Conservation (phyloP, 2,797 vertebrate genomes). For the Echeneis naucrates region DNA sequence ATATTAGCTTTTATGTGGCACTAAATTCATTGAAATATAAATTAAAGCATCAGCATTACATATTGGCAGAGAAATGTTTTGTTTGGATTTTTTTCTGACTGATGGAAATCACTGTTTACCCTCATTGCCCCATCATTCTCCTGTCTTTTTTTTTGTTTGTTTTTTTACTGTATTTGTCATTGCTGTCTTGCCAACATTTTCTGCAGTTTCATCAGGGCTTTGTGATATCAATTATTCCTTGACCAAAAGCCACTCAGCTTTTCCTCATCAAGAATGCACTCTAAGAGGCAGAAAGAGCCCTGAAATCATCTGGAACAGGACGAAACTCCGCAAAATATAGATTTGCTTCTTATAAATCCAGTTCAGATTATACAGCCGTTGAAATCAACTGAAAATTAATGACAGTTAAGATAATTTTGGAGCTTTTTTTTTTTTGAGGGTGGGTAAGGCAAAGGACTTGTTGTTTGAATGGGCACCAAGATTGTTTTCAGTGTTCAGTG, state of each 20-base stretch:
- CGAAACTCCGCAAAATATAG: no score
- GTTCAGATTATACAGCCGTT: no score
- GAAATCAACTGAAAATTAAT: no score
- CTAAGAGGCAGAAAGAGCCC: neutral
- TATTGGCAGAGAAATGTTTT: conserved; percentile 6
- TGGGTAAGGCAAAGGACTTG: neutral
- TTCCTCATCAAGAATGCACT: conserved; percentile 2
- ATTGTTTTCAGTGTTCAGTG: conserved; percentile 1
- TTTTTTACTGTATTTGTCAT: neutral
- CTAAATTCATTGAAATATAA: conserved; percentile 6
- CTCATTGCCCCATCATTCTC: neutral
- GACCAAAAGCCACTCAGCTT: conserved; percentile 19
- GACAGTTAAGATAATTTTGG: accelerated
- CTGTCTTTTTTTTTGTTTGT: neutral
- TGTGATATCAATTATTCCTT: conserved; percentile 6
- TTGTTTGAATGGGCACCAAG: neutral
- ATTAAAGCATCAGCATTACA: conserved; percentile 6
- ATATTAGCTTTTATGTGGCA: conserved; percentile 3
- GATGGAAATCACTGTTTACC: conserved; percentile 1
- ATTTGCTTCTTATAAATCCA: no score
- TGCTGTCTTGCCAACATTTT: conserved; percentile 34
- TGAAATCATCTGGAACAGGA: neutral
- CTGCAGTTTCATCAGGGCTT: conserved; percentile 18
- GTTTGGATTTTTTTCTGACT: neutral
- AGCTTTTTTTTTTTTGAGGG: no score